Evolutionary conservation across 2,888 invertebrate species (phyloP), one percentile per base, ranked within the genome.

Genomic region (Eupithecia centaureata): DNA sequence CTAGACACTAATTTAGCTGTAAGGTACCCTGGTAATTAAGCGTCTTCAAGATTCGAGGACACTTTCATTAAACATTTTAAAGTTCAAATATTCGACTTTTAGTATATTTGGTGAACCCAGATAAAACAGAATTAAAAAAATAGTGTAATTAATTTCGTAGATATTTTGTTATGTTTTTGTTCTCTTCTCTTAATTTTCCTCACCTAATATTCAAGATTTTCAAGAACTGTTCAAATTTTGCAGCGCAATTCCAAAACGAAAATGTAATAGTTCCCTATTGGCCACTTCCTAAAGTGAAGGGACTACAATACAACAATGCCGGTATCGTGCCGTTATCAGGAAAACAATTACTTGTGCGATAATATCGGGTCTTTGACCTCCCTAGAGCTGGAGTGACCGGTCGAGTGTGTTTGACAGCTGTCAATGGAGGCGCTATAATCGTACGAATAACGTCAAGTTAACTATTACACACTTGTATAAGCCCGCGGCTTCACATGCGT

Each of bases 331-430:
- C 38, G 60, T 30, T 60, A 42, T 42, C 42, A 13, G n/a, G 28
- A 59, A 60, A 60, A 42, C 60, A 60, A 60, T 38, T 42, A 38
- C 25, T 59, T 10, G 38, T n/a, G 28, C 60, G 42, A 60, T 60
- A 25, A 42, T 42, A 27, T 60, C 38, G 38, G 60, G 28, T 28
- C 38, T n/a, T 5, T 30, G 59, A 38, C 59, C 38, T 5, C 56
- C 28, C 30, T 25, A 15, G n/a, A 25, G 35, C 28, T 59, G 32
- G 52, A 62, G 15, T 61, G 62, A 54, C 51, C 38, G 27, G 38
- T 54, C 61, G 65, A 61, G 61, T 61, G 42, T 38, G 30, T 28
- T 58, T 65, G 64, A 62, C 57, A 62, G 65, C n/a, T 62, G 57
- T 58, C 61, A 61, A 57, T 60, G 15, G 4, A 56, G n/a, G 25